Base-by-base conservation (phyloP, 2,888 invertebrate genomes). In the Diarsia rubi region DNA sequence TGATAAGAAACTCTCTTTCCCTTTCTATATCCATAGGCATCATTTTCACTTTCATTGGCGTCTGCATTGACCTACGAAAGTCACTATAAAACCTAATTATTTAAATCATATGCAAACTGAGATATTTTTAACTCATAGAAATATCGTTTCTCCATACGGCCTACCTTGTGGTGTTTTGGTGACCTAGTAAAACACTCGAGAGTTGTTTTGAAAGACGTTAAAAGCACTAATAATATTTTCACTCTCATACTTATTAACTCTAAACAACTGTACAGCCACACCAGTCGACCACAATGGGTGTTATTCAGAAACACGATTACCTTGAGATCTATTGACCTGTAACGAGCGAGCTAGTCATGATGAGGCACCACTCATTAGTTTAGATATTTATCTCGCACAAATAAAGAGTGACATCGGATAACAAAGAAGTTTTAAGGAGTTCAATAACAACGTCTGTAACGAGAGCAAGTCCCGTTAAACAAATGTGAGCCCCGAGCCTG, bases 251-350 rank as follows among this genome's bases (percentile, higher is more conserved):
- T 57, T 73, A 49, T 63, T 63, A 67, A 69, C 27, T 64, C 72
- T 47, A n/a, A 76, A 78, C 57, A n/a, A 71, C 73, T 69, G 27
- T 62, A 66, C 60, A 47, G 31, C 65, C 31, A 66, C 71, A 78
- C 79, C 73, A 81, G 83, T 75, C 78, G 75, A 85, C 81, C 82
- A 87, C 87, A 86, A 86, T 87, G 83, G 85, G 69, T 84, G 85
- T 87, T 87, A 89, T 90, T 91, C 83, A 91, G 89, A 92, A 93
- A 93, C 94, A 89, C 75, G 94, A 92, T 95, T 90, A 88, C 95
- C 95, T 95, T 95, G 94, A 93, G 90, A 92, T 91, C 87, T 91
- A 91, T 92, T 94, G 93, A 92, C 92, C 93, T 91, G 92, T 91
- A 91, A 92, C 91, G 83, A 91, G 86, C 76, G 75, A 83, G 75